Conservation (phyloP, 2,113 vertebrate genomes). For the Nymphicus hollandicus region DNA sequence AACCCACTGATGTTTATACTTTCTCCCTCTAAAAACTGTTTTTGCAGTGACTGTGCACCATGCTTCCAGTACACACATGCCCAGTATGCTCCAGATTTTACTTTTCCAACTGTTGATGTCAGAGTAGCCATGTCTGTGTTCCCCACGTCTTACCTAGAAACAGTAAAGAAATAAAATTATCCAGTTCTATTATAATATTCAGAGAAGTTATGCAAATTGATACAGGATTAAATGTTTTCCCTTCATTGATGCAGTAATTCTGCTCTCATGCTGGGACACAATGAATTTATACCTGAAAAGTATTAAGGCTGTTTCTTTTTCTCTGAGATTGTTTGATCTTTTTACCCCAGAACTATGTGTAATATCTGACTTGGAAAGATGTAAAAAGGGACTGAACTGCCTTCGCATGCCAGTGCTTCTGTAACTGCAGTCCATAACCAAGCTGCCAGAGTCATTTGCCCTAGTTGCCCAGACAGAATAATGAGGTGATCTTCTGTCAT, state of each 20-base stretch:
- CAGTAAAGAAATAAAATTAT: neutral
- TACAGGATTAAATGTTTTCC: neutral
- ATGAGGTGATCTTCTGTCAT: neutral
- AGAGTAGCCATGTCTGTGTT: neutral
- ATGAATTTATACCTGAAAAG: neutral
- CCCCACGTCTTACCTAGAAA: neutral
- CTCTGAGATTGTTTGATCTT: neutral
- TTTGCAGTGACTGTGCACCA: neutral
- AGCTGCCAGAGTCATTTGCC: neutral
- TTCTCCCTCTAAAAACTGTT: neutral
- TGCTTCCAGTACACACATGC: neutral
- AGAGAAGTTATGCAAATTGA: neutral
- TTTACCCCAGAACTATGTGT: neutral
- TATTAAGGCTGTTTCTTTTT: neutral
- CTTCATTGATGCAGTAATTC: neutral
- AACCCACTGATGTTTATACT: neutral
- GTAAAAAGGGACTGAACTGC: neutral
- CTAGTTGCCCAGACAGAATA: neutral
- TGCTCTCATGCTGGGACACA: neutral
- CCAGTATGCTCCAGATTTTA: neutral
- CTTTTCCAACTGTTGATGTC: neutral
- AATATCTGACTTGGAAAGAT: neutral
- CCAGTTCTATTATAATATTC: neutral
- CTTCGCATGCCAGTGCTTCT: fast-evolving
- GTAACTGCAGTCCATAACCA: neutral